These are phyloP conservation scores for Nixonia krombeini DNA, from an alignment of 1,140 invertebrate species.

Conservation along the genomic window DNA sequence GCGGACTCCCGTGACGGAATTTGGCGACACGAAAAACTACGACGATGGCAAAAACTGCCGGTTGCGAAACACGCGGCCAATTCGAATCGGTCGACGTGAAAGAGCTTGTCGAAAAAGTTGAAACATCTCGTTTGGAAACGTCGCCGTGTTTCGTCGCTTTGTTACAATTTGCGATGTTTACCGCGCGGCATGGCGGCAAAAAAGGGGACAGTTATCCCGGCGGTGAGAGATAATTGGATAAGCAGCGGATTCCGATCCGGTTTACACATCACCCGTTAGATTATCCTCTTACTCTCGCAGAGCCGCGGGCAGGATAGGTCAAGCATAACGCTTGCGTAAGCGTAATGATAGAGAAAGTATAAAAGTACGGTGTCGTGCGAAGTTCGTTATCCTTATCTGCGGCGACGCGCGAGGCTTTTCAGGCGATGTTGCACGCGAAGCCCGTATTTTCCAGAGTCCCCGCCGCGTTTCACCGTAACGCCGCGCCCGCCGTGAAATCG, in stretches of 20 bases:
- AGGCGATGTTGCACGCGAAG: slow-evolving; percentile 27
- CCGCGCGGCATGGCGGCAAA: too few relatives aligned
- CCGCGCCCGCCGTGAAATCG: slow-evolving; percentile 16
- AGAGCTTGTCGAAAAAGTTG: too few relatives aligned
- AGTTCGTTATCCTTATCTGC: slow-evolving; percentile 17
- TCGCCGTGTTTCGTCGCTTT: too few relatives aligned
- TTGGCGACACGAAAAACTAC: too few relatives aligned
- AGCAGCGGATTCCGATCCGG: not conserved
- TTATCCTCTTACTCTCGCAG: slow-evolving; percentile 35
- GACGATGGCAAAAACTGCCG: too few relatives aligned
- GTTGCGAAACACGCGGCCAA: too few relatives aligned
- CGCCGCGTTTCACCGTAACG: slow-evolving; percentile 5
- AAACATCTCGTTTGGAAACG: too few relatives aligned
- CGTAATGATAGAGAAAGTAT: slow-evolving; percentile 21
- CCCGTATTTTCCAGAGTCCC: slow-evolving; percentile 18
- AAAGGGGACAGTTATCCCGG: too few relatives aligned
- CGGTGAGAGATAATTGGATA: too few relatives aligned
- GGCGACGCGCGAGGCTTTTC: slow-evolving; percentile 2
- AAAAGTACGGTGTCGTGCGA: slow-evolving; percentile 10
- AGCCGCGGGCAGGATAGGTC: slow-evolving; percentile 20
- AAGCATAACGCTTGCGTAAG: slow-evolving; percentile 34
- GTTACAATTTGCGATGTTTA: too few relatives aligned
- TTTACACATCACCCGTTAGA: not conserved
- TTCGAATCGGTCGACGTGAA: too few relatives aligned
- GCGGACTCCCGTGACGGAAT: not conserved